Percentiles rank a stretch among this genome's conserved stretches.
These are phyloP conservation scores for Streblospio benedicti DNA, from an alignment of 1,140 invertebrate genomes.

Conservation along the genomic window DNA sequence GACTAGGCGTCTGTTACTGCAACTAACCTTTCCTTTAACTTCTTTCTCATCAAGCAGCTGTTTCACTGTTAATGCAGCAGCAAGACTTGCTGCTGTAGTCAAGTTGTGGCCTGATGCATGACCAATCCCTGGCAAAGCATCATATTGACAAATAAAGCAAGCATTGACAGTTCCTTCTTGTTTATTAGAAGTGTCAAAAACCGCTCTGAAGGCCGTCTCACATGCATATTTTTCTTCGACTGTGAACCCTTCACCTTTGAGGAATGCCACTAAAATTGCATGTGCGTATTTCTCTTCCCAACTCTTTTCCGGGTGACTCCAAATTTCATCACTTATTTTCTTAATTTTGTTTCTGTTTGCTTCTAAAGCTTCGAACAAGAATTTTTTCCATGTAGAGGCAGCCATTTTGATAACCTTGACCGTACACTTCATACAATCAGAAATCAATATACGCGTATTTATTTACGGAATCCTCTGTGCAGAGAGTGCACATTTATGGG, in stretches of 20 bases:
- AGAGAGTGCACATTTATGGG: too few species aligned
- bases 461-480: too few species aligned
- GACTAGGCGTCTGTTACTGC: too few species aligned
- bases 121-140: constrained; percentile 46
- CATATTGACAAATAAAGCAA: constrained; percentile 46
- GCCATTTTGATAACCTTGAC: too few species aligned
- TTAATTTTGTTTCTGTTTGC: too few species aligned
- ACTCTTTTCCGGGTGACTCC: not conserved
- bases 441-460: too few species aligned
- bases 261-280: not conserved
- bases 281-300: not conserved
- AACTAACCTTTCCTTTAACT: constrained; percentile 3
- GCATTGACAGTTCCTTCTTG: constrained; percentile 33
- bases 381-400: too few species aligned
- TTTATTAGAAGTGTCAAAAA: too few species aligned
- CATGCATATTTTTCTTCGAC: not conserved
- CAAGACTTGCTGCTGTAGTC: constrained; percentile 43
- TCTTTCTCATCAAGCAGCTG: constrained; percentile 25
- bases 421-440: too few species aligned
- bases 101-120: constrained; percentile 49
- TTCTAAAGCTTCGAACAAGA: too few species aligned
- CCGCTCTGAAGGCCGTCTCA: not conserved
- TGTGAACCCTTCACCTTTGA: not conserved
- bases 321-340: not conserved
- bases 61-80: constrained; percentile 38